phyloP scores from a whole-genome alignment of 2,113 vertebrate species.

The Myiopsitta monachus region DNA sequence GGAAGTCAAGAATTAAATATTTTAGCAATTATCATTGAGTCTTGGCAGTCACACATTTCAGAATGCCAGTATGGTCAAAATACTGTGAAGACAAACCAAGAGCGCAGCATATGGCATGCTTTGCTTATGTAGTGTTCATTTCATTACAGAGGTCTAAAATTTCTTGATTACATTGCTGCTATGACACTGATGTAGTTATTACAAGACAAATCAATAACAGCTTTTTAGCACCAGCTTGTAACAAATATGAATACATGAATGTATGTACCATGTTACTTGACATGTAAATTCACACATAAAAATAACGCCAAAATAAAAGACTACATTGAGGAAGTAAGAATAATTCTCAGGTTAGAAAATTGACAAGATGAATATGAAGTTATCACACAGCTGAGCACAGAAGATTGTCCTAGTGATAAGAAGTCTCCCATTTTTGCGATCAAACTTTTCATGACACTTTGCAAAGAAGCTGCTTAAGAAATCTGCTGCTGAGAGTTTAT shows the following conservation, averaged over 20 bases:
- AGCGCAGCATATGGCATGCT: not conserved
- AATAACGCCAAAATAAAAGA: not conserved
- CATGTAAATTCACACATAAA: not conserved
- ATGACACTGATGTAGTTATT: not conserved
- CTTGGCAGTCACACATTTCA: not conserved
- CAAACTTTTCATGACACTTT: not conserved
- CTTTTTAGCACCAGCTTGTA: not conserved
- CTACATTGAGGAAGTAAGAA: not conserved
- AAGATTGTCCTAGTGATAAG: not conserved
- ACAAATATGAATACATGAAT: not conserved
- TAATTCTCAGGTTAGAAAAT: not conserved
- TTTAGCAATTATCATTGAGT: not conserved
- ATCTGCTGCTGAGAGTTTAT: not conserved
- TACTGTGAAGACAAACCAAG: not conserved
- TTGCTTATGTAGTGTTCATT: not conserved
- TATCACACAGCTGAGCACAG: not conserved
- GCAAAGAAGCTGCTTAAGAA: not conserved
- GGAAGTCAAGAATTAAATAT: not conserved
- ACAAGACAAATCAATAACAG: not conserved
- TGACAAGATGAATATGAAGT: not conserved
- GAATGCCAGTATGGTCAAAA: not conserved
- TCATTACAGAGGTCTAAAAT: not conserved
- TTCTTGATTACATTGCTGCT: not conserved
- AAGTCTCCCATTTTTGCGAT: not conserved
- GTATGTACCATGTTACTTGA: not conserved